Base-by-base conservation (phyloP, 2,113 vertebrate species). In the Vimba vimba region DNA sequence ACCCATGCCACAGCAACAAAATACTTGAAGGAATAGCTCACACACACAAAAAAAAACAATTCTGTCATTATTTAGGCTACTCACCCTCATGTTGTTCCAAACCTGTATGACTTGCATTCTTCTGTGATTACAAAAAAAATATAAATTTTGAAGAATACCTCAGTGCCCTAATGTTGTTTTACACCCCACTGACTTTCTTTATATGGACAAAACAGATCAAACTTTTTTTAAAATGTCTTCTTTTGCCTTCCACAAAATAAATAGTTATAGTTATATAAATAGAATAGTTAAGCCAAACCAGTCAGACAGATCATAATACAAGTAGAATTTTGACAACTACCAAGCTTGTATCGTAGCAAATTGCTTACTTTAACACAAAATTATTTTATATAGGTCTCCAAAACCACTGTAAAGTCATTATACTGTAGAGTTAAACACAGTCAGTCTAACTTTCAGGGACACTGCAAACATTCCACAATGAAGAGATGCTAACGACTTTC, bases 1-100 rank as follows among this genome's bases (percentile, higher is more conserved):
- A 57, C 68, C 8, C 73, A 82, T 82, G 81, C 78, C 86, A 87
- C 60, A 73, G 66, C 23, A 76, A 21, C 52, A 30, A 30, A 66
- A 25, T 27, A 27, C 25, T 27, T 64, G 25, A 27, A 27, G 25
- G 60, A 15, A 66, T 27, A 66, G 13, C 27, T 66, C 25, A 64
- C 25, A 27, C 25, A 27, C n/a, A 62, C 36, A 52, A 15, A 52
- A 50, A 15, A 52, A 52, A 1, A 13, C 13, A 52, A 17, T 1
- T 17, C 4, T 52, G 50, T 52, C 47, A 47, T 47, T 0, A 47
- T 47, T 47, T 39, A 39, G 39, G 6, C 39, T 47, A 47, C 11
- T 47, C 11, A 47, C 12, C 50, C 50, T 52, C 15, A 17, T 52
- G 50, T 17, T 52, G 50, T 52, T 52, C 50, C 15, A 52, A 17